Conservation (phyloP, 2,797 vertebrate genomes). For the Lerista edwardsae region DNA sequence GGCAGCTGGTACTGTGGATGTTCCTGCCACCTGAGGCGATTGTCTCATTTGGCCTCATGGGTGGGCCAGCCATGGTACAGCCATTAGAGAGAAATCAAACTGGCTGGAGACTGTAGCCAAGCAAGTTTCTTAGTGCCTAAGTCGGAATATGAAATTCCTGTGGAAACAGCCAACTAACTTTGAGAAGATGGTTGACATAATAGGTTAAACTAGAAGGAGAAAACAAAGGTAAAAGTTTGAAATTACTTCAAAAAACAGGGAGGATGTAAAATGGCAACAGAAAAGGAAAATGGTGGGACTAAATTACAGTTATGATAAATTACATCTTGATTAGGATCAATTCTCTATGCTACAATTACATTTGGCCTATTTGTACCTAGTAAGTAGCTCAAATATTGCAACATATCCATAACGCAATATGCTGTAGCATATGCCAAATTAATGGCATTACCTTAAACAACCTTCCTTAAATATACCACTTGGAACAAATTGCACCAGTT, state of each 20-base stretch:
- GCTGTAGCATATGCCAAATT: slow-evolving; percentile 58
- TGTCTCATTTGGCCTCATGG: too few species aligned
- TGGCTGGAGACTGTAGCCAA: not conserved
- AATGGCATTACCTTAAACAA: slow-evolving; percentile 63
- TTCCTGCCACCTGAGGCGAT: too few species aligned
- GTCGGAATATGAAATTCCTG: slow-evolving; percentile 33
- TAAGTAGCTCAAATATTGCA: slow-evolving; percentile 48
- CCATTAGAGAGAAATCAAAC: not conserved
- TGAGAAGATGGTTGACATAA: slow-evolving; percentile 46
- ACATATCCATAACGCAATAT: slow-evolving; percentile 37
- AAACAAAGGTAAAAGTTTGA: slow-evolving; percentile 56
- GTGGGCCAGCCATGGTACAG: not conserved
- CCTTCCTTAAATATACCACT: slow-evolving; percentile 67
- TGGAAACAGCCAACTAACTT: slow-evolving; percentile 26
- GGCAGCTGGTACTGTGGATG: too few species aligned
- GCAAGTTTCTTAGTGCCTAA: slow-evolving; percentile 27
- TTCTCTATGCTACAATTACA: slow-evolving; percentile 36
- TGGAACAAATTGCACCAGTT: slow-evolving; percentile 66
- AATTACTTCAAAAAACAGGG: slow-evolving; percentile 41
- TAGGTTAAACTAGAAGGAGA: not conserved
- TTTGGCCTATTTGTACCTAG: slow-evolving; percentile 55
- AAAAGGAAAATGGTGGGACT: slow-evolving; percentile 38
- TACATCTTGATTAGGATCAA: slow-evolving; percentile 49
- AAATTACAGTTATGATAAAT: slow-evolving; percentile 66
- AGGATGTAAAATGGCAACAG: slow-evolving; percentile 6